Evolutionary conservation across 2,888 invertebrate species (phyloP), one percentile per base, ranked within the genome.

Genomic region (Prosapia bicincta): DNA sequence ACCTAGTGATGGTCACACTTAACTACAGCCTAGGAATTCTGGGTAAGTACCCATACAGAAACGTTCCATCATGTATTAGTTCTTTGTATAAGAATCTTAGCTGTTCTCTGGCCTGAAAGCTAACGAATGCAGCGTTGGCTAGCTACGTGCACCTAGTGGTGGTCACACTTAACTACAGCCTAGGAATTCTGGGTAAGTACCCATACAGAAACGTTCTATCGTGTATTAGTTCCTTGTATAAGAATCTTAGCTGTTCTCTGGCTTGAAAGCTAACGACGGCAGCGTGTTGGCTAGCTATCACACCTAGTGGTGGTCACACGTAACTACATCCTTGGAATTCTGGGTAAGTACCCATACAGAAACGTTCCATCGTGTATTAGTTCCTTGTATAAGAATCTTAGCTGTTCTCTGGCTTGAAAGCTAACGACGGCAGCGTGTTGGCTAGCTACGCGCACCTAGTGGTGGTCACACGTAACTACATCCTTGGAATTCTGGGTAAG

Each of bases 361-460:
- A n/a, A n/a, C n/a, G n/a, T n/a, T n/a, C n/a, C n/a, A n/a, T n/a
- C n/a, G n/a, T n/a, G n/a, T n/a, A n/a, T n/a, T n/a, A n/a, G n/a
- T n/a, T n/a, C n/a, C n/a, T n/a, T n/a, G n/a, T n/a, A n/a, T n/a
- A n/a, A n/a, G n/a, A n/a, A n/a, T n/a, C n/a, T n/a, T n/a, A n/a
- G n/a, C n/a, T n/a, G n/a, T n/a, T n/a, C n/a, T n/a, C n/a, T n/a
- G n/a, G n/a, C 88, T 99, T 79, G 70, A n/a, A n/a, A n/a, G n/a
- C 98, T 0, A 99, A 98, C 87, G 99, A 99, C 84, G 99, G 97
- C 73, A 94, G 96, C 76, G 96, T 98, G 32, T n/a, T n/a, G n/a
- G n/a, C n/a, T n/a, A n/a, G n/a, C n/a, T n/a, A n/a, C n/a, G n/a
- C n/a, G n/a, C n/a, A n/a, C n/a, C n/a, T n/a, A n/a, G n/a, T n/a